Evolutionary conservation across 35 echinoderm and acorn worm genomes (phyloP).

Genomic region (Holothuria glaberrima): DNA sequence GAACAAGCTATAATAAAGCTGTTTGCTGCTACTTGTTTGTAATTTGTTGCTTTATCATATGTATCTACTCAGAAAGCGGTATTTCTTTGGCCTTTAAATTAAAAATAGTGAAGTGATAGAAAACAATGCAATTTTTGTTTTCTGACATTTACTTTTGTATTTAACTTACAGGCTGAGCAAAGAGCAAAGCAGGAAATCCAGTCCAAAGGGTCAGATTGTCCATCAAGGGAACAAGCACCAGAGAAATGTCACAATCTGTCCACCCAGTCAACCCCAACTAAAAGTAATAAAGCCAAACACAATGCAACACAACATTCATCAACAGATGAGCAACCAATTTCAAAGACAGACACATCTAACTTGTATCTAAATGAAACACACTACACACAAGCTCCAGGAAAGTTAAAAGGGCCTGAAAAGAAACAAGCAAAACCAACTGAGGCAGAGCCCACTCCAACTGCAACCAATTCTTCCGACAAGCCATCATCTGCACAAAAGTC

Average conservation of each 20-base stretch:
- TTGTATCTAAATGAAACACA: neutral
- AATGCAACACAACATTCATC: neutral
- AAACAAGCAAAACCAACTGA: constrained; percentile 41
- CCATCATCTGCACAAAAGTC: constrained; percentile 23
- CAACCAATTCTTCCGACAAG: constrained; percentile 39
- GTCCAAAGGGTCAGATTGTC: constrained; percentile 28
- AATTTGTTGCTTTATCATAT: too few relatives aligned
- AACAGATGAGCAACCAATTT: neutral
- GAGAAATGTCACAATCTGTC: constrained; percentile 45
- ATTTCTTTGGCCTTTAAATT: too few relatives aligned
- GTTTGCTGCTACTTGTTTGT: too few relatives aligned
- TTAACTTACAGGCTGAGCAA: constrained; percentile 65
- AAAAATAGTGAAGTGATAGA: too few relatives aligned
- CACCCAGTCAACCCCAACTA: constrained; percentile 54
- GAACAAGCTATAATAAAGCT: too few relatives aligned
- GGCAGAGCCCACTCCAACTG: neutral
- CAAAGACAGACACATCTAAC: constrained; percentile 1
- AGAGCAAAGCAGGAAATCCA: constrained; percentile 66
- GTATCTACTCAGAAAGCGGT: too few relatives aligned
- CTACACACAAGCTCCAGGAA: constrained; percentile 44
- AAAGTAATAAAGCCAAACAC: constrained; percentile 29
- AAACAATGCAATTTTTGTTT: too few relatives aligned
- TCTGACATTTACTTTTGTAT: neutral
- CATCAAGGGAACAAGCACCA: constrained; percentile 32
- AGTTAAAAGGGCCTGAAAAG: constrained; percentile 46